Base-by-base conservation (phyloP, 2,888 invertebrate genomes). In the Scotopteryx bipunctaria region DNA sequence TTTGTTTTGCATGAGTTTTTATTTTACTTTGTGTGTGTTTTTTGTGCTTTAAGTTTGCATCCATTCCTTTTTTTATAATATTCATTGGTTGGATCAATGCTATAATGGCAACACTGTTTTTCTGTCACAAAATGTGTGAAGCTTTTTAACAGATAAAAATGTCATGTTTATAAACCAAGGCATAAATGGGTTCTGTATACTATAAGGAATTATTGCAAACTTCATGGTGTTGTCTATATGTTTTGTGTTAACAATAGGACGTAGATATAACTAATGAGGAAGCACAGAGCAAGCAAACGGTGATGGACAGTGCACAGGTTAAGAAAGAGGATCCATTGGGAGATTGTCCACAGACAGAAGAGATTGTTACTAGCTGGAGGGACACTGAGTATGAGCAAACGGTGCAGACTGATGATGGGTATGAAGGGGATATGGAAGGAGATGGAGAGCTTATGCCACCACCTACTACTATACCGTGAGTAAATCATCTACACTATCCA, bases 361-460 rank as follows among this genome's bases (percentile, higher is more conserved):
- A 49, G 31, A 42, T 35, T 6, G 27, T 52, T 25, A 63, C 60
- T 35, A 64, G 62, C 41, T 78, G 79, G 78, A 35, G 45, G 13
- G 70, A 73, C 17, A 67, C 69, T 53, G 64, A 65, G 32, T 69
- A 60, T 52, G 71, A 74, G 15, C 72, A 73, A 65, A 55, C 59
- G 43, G 86, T 73, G 90, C 72, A 73, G 14, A 94, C 93, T 82
- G 94, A 93, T 47, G 94, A 94, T 53, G 93, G 94, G 16, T 93
- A 94, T 71, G 92, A 92, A 63, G 87, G 91, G 1, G 87, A 89
- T 52, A 90, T 89, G 78, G 92, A 92, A 64, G 92, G 93, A 31
- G 96, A 96, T 70, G 93, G 93, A 2, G 93, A 93, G 44, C 91
- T 97, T 19, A 97, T 97, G 97, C 97, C 97, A 1, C 97, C 97